Conservation (phyloP, 2,113 vertebrate genomes). For the Diadophis punctatus region DNA sequence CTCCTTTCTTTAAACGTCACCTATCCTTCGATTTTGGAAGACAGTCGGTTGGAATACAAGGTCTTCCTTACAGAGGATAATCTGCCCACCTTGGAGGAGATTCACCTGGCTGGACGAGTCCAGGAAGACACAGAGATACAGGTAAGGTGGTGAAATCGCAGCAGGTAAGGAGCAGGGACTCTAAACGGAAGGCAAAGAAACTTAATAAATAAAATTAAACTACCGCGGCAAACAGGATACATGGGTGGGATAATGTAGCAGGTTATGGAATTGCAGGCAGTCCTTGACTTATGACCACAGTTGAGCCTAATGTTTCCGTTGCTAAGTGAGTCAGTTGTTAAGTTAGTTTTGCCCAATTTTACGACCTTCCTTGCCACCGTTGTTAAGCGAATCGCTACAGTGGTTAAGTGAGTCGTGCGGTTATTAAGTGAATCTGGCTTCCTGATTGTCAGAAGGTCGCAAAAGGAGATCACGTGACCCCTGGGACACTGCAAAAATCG, state of each 20-base stretch:
- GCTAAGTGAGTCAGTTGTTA: too few species aligned
- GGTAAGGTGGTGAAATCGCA: conserved; percentile 57
- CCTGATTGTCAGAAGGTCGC: too few species aligned
- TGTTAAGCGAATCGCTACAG: too few species aligned
- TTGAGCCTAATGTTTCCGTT: not conserved
- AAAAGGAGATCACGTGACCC: too few species aligned
- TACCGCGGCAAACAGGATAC: not conserved
- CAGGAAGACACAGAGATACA: conserved; percentile 78
- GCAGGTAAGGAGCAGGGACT: not conserved
- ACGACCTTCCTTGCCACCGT: not conserved
- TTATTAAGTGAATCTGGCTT: too few species aligned
- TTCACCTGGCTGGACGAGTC: conserved; percentile 76
- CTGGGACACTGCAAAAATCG: too few species aligned
- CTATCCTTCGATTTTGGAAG: conserved; percentile 85
- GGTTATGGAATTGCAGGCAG: too few species aligned
- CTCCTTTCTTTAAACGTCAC: conserved; percentile 73
- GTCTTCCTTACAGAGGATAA: conserved; percentile 79
- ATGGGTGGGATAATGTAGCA: not conserved
- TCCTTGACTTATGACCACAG: too few species aligned
- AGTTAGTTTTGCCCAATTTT: too few species aligned
- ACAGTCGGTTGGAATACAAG: conserved; percentile 72
- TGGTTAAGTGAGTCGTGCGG: fast-evolving
- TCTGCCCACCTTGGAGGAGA: conserved; percentile 81
- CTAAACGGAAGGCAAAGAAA: not conserved
- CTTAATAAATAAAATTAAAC: not conserved